Evolutionary conservation across 2,888 invertebrate species (phyloP), one percentile per base, ranked within the genome.

Genomic region (Bombylius major): DNA sequence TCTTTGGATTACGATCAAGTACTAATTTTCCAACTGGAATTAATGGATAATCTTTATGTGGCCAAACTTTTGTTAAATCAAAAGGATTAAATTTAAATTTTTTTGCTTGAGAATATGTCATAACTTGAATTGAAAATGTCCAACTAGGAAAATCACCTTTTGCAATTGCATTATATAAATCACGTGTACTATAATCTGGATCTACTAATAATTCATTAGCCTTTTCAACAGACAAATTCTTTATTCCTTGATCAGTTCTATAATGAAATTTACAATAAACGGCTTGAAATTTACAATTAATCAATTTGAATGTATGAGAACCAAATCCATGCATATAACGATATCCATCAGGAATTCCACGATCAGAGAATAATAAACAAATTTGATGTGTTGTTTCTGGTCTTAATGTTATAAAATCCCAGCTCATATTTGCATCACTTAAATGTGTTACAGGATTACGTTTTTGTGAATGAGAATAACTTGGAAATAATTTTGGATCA

Each of bases 401-500:
- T 48, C 95, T 80, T 51, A 96, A 76, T 0, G 89, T 83, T 63
- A 94, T 80, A 69, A 97, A 96, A 72, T 96, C 96, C 96, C 96
- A 96, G 70, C 93, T 91, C 92, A 93, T 93, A 68, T 96, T 89
- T 4, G 89, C 76, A 76, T 96, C 95, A 76, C 92, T 94, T 48
- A 95, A 76, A 69, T 91, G 89, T 0, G 91, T 91, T 49, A 81
- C 86, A 1, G 98, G 98, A 71, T 98, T 97, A 62, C 97, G 81
- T 72, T 97, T 98, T 71, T 96, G 96, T 0, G 96, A 93, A 72
- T 97, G 97, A 65, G 98, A 93, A 68, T 98, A 95, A 68, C 89
- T 91, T 12, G 96, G 91, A 76, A 98, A 98, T 53, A 90, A 76
- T 31, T 87, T 78, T 0, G 95, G 89, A 72, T 96, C 96, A 54